Evolutionary conservation across 2,888 invertebrate species (phyloP).

Genomic region (Chaetogeoica ovagalla): DNA sequence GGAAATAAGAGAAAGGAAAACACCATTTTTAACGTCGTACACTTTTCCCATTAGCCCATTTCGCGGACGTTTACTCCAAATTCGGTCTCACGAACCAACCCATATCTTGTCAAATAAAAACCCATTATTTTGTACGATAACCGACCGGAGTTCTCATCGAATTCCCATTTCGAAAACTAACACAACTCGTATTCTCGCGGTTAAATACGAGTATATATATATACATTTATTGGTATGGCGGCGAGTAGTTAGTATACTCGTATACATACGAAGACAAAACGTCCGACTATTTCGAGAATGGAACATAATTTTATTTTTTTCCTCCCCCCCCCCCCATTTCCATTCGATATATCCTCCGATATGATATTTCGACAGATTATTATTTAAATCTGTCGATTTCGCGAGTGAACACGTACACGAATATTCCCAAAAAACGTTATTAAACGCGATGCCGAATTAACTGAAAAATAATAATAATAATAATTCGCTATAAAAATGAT

Average conservation of each 20-base stretch:
- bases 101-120: constrained; percentile 32
- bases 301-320: not conserved
- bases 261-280: too few relatives aligned
- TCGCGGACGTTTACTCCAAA: constrained; percentile 25
- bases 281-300: not conserved
- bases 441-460: not conserved
- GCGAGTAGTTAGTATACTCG: too few relatives aligned
- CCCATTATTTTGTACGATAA: constrained; percentile 13
- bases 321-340: too few relatives aligned
- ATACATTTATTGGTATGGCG: not conserved
- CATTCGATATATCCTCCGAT: not conserved
- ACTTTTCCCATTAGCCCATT: constrained; percentile 46
- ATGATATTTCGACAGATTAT: not conserved
- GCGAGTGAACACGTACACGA: not conserved
- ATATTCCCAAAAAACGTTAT: not conserved
- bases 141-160: constrained; percentile 1
- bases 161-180: not conserved
- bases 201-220: not conserved
- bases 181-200: not conserved
- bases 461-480: not conserved
- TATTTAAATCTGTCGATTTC: not conserved
- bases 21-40: constrained; percentile 34
- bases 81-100: constrained; percentile 26
- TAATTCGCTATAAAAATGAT: not conserved
- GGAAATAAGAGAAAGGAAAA: constrained; percentile 41